Evolutionary conservation across 2,113 vertebrate species (phyloP), one percentile per base, ranked within the genome.

Genomic region (Cricetomys ansorgei): DNA sequence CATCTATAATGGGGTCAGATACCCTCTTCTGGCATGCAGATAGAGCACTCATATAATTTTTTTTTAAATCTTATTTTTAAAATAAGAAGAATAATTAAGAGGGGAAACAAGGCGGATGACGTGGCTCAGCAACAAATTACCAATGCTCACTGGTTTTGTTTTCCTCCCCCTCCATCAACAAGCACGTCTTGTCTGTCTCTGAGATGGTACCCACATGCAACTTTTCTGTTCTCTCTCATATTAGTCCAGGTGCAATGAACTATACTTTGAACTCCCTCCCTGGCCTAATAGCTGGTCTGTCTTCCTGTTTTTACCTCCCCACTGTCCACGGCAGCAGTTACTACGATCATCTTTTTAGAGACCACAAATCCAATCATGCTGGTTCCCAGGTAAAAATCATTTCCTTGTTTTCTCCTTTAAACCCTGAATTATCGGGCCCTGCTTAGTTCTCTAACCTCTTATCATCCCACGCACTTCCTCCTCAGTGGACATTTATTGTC

Each of bases 361-460:
- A 88, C 8, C 84, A 87, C 72, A 94, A 50, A 94, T 89, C 86
- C 34, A 89, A 25, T 81, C 75, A 50, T 53, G 13, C 12, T 45
- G 64, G 53, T 87, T 73, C 64, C 40, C 48, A 57, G 40, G 64
- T 88, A 67, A 69, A 87, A 93, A 45, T 48, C 34, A 64, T 48
- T 89, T 94, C 67, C 67, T 73, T 88, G 65, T 64, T 94, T 73
- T 64, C 57, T 89, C 86, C 53, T 72, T 12, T 11, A 65, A 94
- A 94, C 70, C 55, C 67, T 65, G 37, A 43, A 81, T 73, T 72
- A 73, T 43, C 57, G n/a, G 65, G 11, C 15, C 34, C n/a, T 92
- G 50, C 76, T 73, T 83, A 73, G n/a, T 64, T 81, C 67, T 65
- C 93, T 59, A 64, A 83, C 86, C 45, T 70, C 43, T 59, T 43